Evolutionary conservation across 2,113 vertebrate genomes (phyloP).

Genomic region (Piaya cayana): DNA sequence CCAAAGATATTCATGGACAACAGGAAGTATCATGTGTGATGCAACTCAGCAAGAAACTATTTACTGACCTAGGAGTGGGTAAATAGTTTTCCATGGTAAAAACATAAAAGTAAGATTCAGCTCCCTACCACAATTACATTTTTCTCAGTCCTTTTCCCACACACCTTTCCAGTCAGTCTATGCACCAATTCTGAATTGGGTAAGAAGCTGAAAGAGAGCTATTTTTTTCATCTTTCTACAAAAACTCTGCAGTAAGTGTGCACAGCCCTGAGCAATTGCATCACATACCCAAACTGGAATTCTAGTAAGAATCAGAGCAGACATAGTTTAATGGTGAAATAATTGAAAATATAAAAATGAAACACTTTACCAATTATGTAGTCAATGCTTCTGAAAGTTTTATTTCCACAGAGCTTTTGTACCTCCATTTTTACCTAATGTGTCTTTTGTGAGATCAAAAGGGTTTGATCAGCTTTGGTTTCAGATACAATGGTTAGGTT

Average conservation of each 20-base stretch:
- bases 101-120: not conserved
- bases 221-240: not conserved
- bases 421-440: not conserved
- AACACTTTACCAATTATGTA: not conserved
- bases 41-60: not conserved
- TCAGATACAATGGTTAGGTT: not conserved
- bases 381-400: not conserved
- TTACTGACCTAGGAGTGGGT: not conserved
- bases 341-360: slow-evolving; percentile 4
- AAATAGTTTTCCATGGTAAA: not conserved
- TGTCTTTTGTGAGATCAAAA: not conserved
- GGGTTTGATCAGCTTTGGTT: not conserved
- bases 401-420: not conserved
- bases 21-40: not conserved
- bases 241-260: not conserved
- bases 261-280: not conserved
- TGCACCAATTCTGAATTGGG: not conserved
- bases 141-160: not conserved
- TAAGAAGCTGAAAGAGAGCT: not conserved
- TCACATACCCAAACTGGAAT: not conserved
- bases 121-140: not conserved
- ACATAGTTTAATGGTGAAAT: not conserved
- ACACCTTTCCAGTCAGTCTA: not conserved
- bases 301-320: not conserved
- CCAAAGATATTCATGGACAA: not conserved